Conservation (phyloP, 2,113 vertebrate species). For the Etia nguti region DNA sequence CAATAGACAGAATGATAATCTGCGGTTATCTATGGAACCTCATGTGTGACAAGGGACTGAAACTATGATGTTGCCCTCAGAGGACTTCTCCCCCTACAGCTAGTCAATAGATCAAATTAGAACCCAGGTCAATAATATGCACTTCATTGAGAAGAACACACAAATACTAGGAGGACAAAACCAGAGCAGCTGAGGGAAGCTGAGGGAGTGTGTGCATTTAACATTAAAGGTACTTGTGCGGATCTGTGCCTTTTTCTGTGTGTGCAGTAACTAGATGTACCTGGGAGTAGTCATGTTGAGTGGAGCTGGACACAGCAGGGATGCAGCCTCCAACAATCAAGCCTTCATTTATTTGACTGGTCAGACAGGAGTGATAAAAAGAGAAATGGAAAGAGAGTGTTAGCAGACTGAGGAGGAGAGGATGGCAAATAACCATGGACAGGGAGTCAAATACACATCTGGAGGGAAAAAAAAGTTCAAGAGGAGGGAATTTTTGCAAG, state of each 20-base stretch:
- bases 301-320: conserved; percentile 8
- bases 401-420: neutral
- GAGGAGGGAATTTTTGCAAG: neutral
- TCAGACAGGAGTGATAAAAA: neutral
- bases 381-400: neutral
- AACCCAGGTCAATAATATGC: conserved; percentile 16
- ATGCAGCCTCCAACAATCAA: conserved; percentile 33
- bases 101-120: conserved; percentile 5
- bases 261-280: conserved; percentile 54
- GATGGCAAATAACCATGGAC: neutral
- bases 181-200: neutral
- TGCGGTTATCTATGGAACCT: neutral
- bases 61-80: neutral
- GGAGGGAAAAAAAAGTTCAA: neutral
- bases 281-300: conserved; percentile 48
- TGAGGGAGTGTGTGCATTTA: neutral
- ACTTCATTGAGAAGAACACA: neutral
- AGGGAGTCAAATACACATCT: neutral
- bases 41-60: neutral
- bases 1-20: neutral
- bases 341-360: conserved; percentile 5
- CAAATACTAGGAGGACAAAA: neutral
- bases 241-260: neutral
- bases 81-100: neutral
- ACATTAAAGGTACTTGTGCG: neutral